A percentile compares a stretch with the other conserved stretches of the same genome.
phyloP scores from a whole-genome alignment of 2,888 invertebrate species.

The Scaptomyza cyrtandrae region DNA sequence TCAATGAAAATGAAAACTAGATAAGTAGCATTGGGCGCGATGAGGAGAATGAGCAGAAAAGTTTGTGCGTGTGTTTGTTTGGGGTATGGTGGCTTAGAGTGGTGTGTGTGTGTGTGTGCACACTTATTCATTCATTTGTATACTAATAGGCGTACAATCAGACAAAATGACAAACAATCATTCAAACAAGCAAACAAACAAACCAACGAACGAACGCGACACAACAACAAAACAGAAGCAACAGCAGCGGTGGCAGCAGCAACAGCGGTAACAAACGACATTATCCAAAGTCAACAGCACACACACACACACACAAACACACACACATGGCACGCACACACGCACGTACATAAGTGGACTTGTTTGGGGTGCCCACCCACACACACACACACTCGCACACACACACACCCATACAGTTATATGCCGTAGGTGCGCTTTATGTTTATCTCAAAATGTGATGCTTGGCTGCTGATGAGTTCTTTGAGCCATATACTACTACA shows the following conservation, averaged over 20 bases:
- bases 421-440: slow-evolving; percentile 74
- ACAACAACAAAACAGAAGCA: slow-evolving; percentile 10
- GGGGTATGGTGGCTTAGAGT: slow-evolving; percentile 2
- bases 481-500: slow-evolving; percentile 15
- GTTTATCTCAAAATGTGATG: slow-evolving; percentile 74
- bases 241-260: slow-evolving; percentile 23
- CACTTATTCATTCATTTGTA: slow-evolving; percentile 78
- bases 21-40: slow-evolving; percentile 4
- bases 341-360: not conserved
- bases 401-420: not conserved
- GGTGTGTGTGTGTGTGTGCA: slow-evolving; percentile 39
- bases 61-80: slow-evolving; percentile 10
- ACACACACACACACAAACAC: slow-evolving; percentile 24
- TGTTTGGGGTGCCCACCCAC: not conserved
- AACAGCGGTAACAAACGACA: slow-evolving; percentile 68
- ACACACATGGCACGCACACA: slow-evolving; percentile 11
- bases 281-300: slow-evolving; percentile 76
- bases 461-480: slow-evolving; percentile 74
- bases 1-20: slow-evolving; percentile 72
- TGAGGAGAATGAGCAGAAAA: not conserved
- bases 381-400: too few relatives aligned
- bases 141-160: slow-evolving; percentile 79
- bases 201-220: slow-evolving; percentile 28
- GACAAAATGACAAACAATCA: slow-evolving; percentile 72
- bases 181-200: slow-evolving; percentile 66